Percentiles rank a stretch among this genome's conserved stretches.
phyloP scores from a whole-genome alignment of 2,113 vertebrate genomes.

The Sphyrna mokarran region DNA sequence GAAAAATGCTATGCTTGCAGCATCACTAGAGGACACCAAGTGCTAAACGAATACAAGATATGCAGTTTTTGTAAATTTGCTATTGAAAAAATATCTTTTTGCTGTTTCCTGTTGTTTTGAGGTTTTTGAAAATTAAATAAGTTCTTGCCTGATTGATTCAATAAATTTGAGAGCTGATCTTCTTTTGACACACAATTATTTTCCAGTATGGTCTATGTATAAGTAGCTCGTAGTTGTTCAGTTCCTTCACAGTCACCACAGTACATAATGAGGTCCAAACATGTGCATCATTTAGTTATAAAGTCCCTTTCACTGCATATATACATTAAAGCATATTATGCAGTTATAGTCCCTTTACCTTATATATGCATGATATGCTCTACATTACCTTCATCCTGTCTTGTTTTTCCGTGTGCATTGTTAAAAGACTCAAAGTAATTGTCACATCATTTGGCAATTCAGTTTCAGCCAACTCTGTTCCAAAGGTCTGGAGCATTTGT shows the following conservation, averaged over 20 bases:
- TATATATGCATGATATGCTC: not conserved
- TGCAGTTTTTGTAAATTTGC: no score
- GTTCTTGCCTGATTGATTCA: no score
- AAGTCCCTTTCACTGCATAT: not conserved
- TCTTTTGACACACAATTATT: no score
- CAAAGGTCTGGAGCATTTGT: constrained; percentile 84
- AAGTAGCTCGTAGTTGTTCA: not conserved
- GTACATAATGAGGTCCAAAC: not conserved
- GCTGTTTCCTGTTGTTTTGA: no score
- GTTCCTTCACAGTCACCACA: not conserved
- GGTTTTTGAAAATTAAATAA: no score
- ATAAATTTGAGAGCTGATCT: no score
- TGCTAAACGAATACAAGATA: no score
- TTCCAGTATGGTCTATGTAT: no score
- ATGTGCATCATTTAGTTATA: not conserved
- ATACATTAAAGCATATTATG: not conserved
- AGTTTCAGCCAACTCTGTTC: constrained; percentile 87
- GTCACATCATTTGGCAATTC: constrained; percentile 84
- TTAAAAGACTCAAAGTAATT: constrained; percentile 73
- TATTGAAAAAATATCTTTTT: no score
- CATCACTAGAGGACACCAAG: no score
- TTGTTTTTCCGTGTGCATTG: constrained; percentile 73
- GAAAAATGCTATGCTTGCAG: no score
- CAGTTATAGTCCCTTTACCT: not conserved
- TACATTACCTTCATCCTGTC: constrained; percentile 76